Evolutionary conservation across 1,140 invertebrate genomes (phyloP).

Genomic region (Andrena cerasifolii): DNA sequence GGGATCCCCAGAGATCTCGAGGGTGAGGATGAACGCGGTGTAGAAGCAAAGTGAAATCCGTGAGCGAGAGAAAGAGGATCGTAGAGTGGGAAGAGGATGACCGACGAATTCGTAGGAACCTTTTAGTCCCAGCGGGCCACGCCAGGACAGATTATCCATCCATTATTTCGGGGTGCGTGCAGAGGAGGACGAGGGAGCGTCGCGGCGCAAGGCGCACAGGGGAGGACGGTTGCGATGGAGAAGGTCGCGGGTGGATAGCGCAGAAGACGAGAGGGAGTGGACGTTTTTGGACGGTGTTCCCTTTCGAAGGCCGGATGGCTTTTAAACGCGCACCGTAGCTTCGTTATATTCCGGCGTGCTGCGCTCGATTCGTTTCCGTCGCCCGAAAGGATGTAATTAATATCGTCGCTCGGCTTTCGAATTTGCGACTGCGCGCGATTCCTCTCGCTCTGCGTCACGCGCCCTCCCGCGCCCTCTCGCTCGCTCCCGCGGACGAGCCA

Average conservation of each 20-base stretch:
- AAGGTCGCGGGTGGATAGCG: not conserved
- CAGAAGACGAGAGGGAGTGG: not conserved
- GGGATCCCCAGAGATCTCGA: slow-evolving; percentile 7
- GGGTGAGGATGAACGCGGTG: slow-evolving; percentile 25
- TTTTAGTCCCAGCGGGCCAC: slow-evolving; percentile 65
- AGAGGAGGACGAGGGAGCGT: no score
- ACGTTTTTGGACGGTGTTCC: slow-evolving; percentile 1
- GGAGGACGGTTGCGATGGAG: slow-evolving; percentile 28
- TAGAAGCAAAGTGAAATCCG: not conserved
- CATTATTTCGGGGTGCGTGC: slow-evolving; percentile 62
- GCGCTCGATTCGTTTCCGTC: slow-evolving; percentile 51
- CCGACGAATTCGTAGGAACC: slow-evolving; percentile 63
- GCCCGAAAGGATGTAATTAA: slow-evolving; percentile 69
- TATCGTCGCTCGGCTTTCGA: slow-evolving; percentile 63
- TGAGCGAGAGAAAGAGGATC: slow-evolving; percentile 5
- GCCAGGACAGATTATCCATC: slow-evolving; percentile 69
- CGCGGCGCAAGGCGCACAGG: not conserved
- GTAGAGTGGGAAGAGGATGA: not conserved
- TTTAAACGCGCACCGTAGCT: slow-evolving; percentile 29
- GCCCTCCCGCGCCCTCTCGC: slow-evolving; percentile 39
- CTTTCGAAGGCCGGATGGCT: not conserved
- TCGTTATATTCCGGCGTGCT: slow-evolving; percentile 29
- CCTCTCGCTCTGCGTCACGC: slow-evolving; percentile 29
- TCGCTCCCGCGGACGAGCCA: not conserved
- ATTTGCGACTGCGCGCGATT: slow-evolving; percentile 71